These are phyloP conservation scores for Mus spicilegus DNA, from an alignment of 2,113 vertebrate species.

Conservation along the genomic window DNA sequence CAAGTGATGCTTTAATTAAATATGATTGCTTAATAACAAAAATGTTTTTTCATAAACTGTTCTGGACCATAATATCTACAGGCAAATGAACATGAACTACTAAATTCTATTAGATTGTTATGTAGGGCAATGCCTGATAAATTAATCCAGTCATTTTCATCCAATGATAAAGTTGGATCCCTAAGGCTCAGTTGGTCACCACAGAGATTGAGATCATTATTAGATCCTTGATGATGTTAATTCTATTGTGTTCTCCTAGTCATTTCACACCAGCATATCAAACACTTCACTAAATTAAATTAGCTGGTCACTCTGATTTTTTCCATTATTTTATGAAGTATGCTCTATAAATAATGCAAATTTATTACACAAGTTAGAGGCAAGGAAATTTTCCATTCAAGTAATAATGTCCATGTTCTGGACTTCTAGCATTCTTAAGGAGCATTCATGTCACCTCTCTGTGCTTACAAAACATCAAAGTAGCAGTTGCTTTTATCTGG, in stretches of 20 bases:
- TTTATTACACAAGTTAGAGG: neutral
- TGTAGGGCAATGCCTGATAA: conserved; percentile 15
- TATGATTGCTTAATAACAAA: neutral
- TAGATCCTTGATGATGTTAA: conserved; percentile 47
- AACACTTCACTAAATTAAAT: conserved; percentile 22
- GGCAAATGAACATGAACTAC: neutral
- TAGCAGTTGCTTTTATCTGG: neutral
- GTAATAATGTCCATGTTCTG: neutral
- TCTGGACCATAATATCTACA: neutral
- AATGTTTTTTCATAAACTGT: neutral
- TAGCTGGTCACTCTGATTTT: neutral
- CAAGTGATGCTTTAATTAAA: neutral
- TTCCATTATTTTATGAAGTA: neutral
- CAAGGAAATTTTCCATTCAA: neutral
- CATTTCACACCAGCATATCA: neutral
- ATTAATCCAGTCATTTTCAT: conserved; percentile 52
- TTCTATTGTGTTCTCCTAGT: neutral
- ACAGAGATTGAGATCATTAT: conserved; percentile 52
- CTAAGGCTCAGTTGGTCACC: conserved; percentile 56
- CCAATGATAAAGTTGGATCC: conserved; percentile 54
- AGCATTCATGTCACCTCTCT: neutral
- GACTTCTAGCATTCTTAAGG: neutral
- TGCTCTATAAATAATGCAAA: neutral
- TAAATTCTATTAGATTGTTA: conserved; percentile 51
- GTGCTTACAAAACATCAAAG: neutral